Percentiles rank a stretch among this genome's conserved stretches.
phyloP scores from a whole-genome alignment of 1,140 invertebrate genomes.

The Helicorthomorpha holstii region DNA sequence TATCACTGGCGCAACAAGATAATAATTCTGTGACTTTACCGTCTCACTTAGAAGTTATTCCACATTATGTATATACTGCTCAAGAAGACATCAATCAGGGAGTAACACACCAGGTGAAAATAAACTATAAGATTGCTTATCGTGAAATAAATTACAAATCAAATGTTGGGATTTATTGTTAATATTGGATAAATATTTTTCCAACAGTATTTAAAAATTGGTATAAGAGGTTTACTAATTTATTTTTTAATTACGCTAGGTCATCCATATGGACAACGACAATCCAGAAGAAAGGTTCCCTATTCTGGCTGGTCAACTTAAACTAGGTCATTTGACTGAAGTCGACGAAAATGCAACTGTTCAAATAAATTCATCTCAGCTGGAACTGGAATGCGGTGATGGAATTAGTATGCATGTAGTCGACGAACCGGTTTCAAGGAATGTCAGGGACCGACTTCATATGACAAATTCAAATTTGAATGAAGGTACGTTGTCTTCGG shows the following conservation, averaged over 20 bases:
- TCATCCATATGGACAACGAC: neutral
- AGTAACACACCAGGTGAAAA: neutral
- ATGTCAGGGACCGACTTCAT: no score
- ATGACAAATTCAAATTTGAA: no score
- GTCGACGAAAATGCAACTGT: neutral
- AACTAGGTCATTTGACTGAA: neutral
- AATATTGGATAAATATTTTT: neutral
- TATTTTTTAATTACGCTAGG: neutral
- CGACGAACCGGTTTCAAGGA: no score
- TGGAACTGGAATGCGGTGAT: no score
- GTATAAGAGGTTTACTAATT: neutral
- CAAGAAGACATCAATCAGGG: neutral
- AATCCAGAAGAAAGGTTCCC: conserved; percentile 3
- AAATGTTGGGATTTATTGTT: neutral
- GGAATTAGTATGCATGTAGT: no score
- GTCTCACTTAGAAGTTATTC: no score
- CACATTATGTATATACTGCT: neutral
- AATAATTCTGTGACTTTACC: no score
- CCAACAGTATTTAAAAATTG: neutral
- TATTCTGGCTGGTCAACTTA: conserved; percentile 5
- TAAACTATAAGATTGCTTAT: neutral
- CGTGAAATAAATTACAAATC: neutral
- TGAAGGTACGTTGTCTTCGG: no score
- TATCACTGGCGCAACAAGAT: no score
- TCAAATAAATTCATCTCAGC: no score